Percentiles rank a stretch among this genome's conserved stretches.
phyloP scores from a whole-genome alignment of 2,888 invertebrate species.

The Sminthurides aquaticus region DNA sequence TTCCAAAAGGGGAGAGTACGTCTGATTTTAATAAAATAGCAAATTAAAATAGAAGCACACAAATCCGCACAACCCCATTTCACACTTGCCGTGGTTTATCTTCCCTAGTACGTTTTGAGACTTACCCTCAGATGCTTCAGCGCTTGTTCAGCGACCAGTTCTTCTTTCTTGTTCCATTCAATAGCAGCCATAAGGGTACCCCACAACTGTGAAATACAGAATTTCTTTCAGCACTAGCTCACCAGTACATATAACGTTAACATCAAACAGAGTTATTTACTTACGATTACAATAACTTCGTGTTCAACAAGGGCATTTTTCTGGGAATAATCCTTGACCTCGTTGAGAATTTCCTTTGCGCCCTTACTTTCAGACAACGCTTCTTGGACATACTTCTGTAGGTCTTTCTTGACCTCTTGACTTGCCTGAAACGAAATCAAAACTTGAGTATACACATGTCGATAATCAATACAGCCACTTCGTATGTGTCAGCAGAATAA shows the following conservation, averaged over 20 bases:
- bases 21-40: constrained; percentile 45
- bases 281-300: constrained; percentile 78
- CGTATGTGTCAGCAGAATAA: not conserved
- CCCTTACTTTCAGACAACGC: constrained; percentile 79
- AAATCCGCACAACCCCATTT: too few relatives aligned
- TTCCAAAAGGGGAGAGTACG: constrained; percentile 75
- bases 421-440: constrained; percentile 59
- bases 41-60: constrained; percentile 4
- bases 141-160: constrained; percentile 90
- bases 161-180: constrained; percentile 98
- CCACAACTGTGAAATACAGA: constrained; percentile 64
- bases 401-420: constrained; percentile 72
- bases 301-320: constrained; percentile 81
- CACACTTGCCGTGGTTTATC: too few relatives aligned
- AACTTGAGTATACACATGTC: constrained; percentile 8
- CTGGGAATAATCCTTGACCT: constrained; percentile 76
- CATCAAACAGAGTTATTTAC: constrained; percentile 44
- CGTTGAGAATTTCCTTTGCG: constrained; percentile 74
- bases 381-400: constrained; percentile 67
- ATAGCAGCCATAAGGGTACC: constrained; percentile 87
- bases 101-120: not conserved
- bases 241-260: not conserved
- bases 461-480: constrained; percentile 1
- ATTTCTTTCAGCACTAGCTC: not conserved
- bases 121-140: constrained; percentile 68